Evolutionary conservation across 2,113 vertebrate species (phyloP).

Genomic region (Hylia prasina): DNA sequence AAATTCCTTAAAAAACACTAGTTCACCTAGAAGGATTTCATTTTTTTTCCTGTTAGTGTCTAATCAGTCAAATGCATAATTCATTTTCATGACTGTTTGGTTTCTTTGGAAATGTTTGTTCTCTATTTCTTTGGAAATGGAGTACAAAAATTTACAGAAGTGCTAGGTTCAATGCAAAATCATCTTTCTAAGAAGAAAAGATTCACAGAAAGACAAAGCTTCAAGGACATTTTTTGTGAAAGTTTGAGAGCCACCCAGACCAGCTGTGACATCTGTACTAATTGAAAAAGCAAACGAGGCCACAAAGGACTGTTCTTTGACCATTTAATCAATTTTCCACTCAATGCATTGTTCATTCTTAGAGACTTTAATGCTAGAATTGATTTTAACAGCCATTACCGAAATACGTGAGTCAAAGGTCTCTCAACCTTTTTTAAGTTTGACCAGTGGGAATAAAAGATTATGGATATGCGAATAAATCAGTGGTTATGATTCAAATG

Average conservation of each 20-base stretch:
- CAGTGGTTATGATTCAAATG: conserved; percentile 70
- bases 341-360: conserved; percentile 82
- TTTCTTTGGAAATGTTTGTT: too few species aligned
- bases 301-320: conserved; percentile 79
- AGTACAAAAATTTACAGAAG: background rate
- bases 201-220: conserved; percentile 63
- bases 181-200: conserved; percentile 26
- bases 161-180: conserved; percentile 53
- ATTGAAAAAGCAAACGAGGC: conserved; percentile 81
- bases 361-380: conserved; percentile 80
- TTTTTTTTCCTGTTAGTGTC: background rate
- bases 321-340: conserved; percentile 83
- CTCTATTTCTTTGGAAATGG: conserved; percentile 18
- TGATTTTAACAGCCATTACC: conserved; percentile 83
- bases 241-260: conserved; percentile 75
- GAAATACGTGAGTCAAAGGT: conserved; percentile 79
- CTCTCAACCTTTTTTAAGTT: conserved; percentile 73
- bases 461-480: conserved; percentile 73
- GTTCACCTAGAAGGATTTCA: background rate
- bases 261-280: conserved; percentile 78
- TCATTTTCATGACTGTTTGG: background rate
- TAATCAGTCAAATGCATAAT: background rate
- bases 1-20: background rate
- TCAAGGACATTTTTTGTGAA: conserved; percentile 71
- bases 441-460: conserved; percentile 69